phyloP scores from a whole-genome alignment of 2,888 invertebrate species.

The Mellilla xanthometata region DNA sequence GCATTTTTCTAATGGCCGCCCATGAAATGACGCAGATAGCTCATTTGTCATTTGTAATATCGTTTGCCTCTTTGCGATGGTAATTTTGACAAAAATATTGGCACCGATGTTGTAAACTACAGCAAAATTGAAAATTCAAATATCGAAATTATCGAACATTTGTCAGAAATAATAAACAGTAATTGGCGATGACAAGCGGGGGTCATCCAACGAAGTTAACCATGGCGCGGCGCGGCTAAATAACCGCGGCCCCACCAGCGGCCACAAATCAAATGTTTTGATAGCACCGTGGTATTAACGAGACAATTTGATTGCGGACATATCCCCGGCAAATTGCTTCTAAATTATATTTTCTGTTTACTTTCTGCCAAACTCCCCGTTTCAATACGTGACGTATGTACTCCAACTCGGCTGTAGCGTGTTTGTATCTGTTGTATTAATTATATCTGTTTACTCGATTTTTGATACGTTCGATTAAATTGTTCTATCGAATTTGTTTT shows the following conservation, averaged over 20 bases:
- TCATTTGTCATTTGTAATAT: too few species aligned
- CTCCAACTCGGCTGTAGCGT: slow-evolving; percentile 38
- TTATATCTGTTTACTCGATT: slow-evolving; percentile 65
- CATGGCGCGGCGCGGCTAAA: slow-evolving; percentile 63
- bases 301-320: slow-evolving; percentile 83
- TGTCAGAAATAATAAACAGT: slow-evolving; percentile 50
- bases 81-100: neutral
- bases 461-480: slow-evolving; percentile 51
- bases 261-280: slow-evolving; percentile 83
- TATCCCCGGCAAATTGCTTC: slow-evolving; percentile 82
- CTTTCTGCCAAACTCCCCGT: slow-evolving; percentile 78
- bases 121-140: slow-evolving; percentile 19
- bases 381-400: slow-evolving; percentile 66
- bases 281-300: slow-evolving; percentile 81
- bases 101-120: slow-evolving; percentile 16
- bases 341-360: slow-evolving; percentile 83
- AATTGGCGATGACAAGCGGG: slow-evolving; percentile 65
- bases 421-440: slow-evolving; percentile 70
- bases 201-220: slow-evolving; percentile 67
- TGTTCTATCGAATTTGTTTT: slow-evolving; percentile 36
- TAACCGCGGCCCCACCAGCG: slow-evolving; percentile 52
- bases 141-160: slow-evolving; percentile 36
- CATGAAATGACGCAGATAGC: too few species aligned
- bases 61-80: too few species aligned
- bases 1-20: slow-evolving; percentile 1